phyloP scores from a whole-genome alignment of 2,888 invertebrate genomes.

The Netelia virgata region DNA sequence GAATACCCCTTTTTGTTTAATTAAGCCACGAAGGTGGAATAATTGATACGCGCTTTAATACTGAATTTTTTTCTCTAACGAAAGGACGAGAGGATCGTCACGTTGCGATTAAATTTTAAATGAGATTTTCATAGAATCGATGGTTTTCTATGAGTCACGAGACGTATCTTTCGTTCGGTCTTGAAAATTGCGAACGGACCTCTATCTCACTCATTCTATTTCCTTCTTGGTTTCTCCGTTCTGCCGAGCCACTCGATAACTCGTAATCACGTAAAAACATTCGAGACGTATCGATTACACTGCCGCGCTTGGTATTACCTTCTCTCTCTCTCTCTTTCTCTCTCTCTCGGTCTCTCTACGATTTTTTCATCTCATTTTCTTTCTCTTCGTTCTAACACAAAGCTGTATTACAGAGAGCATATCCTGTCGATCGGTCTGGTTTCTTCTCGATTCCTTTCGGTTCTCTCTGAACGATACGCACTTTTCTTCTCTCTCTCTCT shows the following conservation, averaged over 20 bases:
- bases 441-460: not conserved
- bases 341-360: not conserved
- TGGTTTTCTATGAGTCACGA: not conserved
- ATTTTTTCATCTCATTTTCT: conserved; percentile 13
- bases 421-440: conserved; percentile 25
- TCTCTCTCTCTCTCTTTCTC: not conserved
- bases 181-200: conserved; percentile 2
- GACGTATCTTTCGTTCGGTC: not conserved
- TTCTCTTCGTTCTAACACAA: conserved; percentile 23
- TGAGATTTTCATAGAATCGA: not conserved
- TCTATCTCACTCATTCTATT: not conserved
- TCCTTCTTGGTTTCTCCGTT: not conserved
- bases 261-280: conserved; percentile 60
- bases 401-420: not conserved
- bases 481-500: not conserved
- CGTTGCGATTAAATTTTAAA: conserved; percentile 1
- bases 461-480: conserved; percentile 1
- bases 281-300: conserved; percentile 66
- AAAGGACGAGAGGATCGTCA: conserved; percentile 12
- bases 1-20: conserved; percentile 53
- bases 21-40: conserved; percentile 48
- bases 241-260: conserved; percentile 52
- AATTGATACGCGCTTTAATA: conserved; percentile 41
- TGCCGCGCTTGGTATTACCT: conserved; percentile 8
- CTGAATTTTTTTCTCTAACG: conserved; percentile 19